phyloP scores from a whole-genome alignment of 2,888 invertebrate genomes.

The Parnassius smintheus region DNA sequence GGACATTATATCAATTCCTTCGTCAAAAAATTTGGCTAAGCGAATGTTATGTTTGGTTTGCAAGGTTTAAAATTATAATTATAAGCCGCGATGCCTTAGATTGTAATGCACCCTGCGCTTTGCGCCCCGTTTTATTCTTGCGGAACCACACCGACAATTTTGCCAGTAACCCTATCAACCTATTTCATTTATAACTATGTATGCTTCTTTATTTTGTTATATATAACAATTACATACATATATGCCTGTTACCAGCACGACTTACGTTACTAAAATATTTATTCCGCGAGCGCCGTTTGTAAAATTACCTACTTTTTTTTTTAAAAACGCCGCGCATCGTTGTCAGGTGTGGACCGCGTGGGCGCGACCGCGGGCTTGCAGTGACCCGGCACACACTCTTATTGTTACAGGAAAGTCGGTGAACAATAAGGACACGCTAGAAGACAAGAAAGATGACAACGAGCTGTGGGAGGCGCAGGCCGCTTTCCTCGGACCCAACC shows the following conservation, averaged over 20 bases:
- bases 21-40: conserved; percentile 11
- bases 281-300: conserved; percentile 1
- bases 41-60: conserved; percentile 20
- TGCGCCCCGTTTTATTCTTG: not conserved
- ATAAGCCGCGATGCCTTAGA: conserved; percentile 5
- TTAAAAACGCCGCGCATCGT: conserved; percentile 20
- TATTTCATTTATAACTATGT: not conserved
- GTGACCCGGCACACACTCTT: conserved; percentile 60
- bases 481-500: conserved; percentile 96
- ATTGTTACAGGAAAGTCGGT: conserved; percentile 84
- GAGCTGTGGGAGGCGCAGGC: conserved; percentile 96
- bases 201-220: not conserved
- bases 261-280: not conserved
- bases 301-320: not conserved
- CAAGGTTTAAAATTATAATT: not conserved
- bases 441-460: conserved; percentile 90
- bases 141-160: conserved; percentile 15
- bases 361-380: conserved; percentile 42
- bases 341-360: conserved; percentile 29
- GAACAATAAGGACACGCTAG: conserved; percentile 82
- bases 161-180: not conserved
- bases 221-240: not conserved
- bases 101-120: conserved; percentile 3
- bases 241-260: not conserved
- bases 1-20: conserved; percentile 9